Base-by-base conservation (phyloP, 2,113 vertebrate species). In the Charadrius vociferus region DNA sequence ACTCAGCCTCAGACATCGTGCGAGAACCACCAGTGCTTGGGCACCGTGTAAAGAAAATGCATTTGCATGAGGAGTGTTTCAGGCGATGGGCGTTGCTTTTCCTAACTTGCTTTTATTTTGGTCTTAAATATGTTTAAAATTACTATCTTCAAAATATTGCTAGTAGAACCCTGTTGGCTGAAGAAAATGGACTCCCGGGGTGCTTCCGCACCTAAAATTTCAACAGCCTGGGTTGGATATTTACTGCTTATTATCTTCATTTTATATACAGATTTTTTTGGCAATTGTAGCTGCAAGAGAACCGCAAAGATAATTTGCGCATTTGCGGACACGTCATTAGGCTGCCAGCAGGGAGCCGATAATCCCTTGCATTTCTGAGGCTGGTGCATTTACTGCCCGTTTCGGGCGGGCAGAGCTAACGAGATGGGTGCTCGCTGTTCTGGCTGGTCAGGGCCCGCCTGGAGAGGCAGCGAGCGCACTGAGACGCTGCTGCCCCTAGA, bases 391-490 rank as follows among this genome's bases (percentile, higher is more conserved):
- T 24, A 2, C 75, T 16, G 58, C 63, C 14, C 39, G 1, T 47
- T 47, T 32, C 0, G 7, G 62, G 37, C 14, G 47, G 80, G 19
- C 36, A 34, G 55, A 45, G 63, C 12, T 7, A 8, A 47, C 24
- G 47, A 4, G 56, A 11, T 4, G 24, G 12, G 56, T 3, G 36
- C 3, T 3, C 10, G 36, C 81, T 26, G 62, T 1, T 30, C 29
- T 3, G 12, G 41, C 77, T 26, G 56, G 1, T 30, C 29, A 3
- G 68, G 70, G 59, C 39, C 49, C 43, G 14, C 67, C 26, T 0
- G 55, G 45, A 34, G 21, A 14, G n/a, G 87, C 56, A 34, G 56
- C 2, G 1, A 4, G 8, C 0, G 19, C 20, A 0, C 30, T 1
- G 20, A 45, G 61, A 10, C 1, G 6, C 84, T 36, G 49, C 16